Percentiles rank a stretch among this genome's conserved stretches.
phyloP scores from a whole-genome alignment of 2,113 vertebrate genomes.

The Porphyrio hochstetteri region DNA sequence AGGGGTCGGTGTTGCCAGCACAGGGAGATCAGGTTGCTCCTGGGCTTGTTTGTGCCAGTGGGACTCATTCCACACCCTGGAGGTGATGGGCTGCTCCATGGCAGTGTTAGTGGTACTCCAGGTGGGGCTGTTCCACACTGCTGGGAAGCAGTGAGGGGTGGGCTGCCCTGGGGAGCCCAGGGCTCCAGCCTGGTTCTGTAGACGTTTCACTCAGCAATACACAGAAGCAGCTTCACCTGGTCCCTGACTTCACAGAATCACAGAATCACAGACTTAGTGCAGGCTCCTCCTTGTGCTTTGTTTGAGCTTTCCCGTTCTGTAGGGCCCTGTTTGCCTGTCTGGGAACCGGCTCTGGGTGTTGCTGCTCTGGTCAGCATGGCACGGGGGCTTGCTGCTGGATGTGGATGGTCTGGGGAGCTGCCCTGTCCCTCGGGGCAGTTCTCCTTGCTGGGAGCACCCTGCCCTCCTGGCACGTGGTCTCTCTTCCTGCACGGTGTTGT shows the following conservation, averaged over 20 bases:
- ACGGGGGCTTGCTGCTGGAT: background rate
- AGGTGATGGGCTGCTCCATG: background rate
- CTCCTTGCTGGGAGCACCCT: background rate
- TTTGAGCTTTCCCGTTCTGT: background rate
- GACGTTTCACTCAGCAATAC: background rate
- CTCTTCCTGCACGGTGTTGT: background rate
- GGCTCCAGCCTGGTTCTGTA: rapidly evolving
- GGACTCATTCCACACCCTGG: background rate
- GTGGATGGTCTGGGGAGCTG: background rate
- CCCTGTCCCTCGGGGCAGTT: background rate
- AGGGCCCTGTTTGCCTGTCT: background rate
- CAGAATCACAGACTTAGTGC: too few relatives aligned
- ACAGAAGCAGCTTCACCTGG: background rate
- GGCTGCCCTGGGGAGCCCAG: background rate
- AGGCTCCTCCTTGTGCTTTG: background rate
- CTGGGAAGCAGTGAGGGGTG: background rate
- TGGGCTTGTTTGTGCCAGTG: background rate
- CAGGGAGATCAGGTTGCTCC: background rate
- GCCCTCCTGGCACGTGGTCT: background rate
- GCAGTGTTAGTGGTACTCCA: background rate
- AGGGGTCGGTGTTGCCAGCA: background rate
- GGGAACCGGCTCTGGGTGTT: background rate
- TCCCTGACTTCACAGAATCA: too few relatives aligned
- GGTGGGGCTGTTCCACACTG: background rate
- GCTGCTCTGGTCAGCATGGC: background rate